Evolutionary conservation across 1,140 invertebrate genomes (phyloP).

Genomic region (Sarcophaga bullata): DNA sequence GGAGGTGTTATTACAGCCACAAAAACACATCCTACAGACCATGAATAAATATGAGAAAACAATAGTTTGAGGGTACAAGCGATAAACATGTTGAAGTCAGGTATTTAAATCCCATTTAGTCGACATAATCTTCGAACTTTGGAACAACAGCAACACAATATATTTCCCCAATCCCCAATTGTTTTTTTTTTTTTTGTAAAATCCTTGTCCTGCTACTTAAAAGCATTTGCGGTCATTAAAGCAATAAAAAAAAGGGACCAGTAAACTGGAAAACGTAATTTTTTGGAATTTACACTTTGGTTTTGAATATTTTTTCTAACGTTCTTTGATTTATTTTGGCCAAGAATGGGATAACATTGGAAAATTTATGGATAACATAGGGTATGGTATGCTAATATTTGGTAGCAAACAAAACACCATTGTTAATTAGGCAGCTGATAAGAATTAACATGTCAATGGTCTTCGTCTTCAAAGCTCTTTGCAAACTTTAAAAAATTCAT

Average conservation of each 20-base stretch:
- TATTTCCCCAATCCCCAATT: not conserved
- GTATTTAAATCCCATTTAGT: slow-evolving; percentile 35
- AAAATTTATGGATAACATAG: no score
- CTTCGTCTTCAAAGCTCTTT: no score
- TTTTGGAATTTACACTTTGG: not conserved
- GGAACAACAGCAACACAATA: not conserved
- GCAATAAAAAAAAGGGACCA: slow-evolving; percentile 1
- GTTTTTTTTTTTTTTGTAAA: not conserved
- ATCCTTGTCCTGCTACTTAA: not conserved
- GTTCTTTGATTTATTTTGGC: no score
- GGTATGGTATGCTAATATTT: no score
- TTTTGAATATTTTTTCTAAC: no score
- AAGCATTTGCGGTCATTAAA: not conserved
- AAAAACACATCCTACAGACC: not conserved
- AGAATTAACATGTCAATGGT: no score
- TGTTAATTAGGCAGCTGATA: no score
- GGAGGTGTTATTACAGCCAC: no score
- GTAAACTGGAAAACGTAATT: not conserved
- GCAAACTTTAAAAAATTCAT: no score
- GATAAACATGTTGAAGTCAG: not conserved
- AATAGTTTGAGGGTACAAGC: not conserved
- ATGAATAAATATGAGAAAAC: not conserved
- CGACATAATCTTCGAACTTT: not conserved
- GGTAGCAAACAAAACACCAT: no score
- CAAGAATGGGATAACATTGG: no score